phyloP scores from a whole-genome alignment of 2,113 vertebrate genomes.

The Hippocampus abdominalis region DNA sequence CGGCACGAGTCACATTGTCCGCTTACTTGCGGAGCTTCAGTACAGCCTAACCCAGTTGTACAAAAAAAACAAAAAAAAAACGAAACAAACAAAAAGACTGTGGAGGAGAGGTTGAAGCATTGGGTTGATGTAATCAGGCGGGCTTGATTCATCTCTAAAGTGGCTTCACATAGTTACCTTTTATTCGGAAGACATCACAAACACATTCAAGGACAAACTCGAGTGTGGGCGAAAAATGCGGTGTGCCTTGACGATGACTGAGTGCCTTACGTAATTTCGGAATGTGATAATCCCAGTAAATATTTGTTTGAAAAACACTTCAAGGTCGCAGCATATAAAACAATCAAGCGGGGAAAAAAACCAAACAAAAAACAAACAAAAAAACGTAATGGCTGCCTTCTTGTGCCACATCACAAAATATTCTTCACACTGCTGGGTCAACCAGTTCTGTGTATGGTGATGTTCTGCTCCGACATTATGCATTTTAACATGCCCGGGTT shows the following conservation, averaged over 20 bases:
- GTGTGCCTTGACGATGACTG: too few species aligned
- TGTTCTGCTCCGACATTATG: neutral
- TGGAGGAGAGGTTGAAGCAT: constrained; percentile 47
- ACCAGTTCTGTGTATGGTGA: neutral
- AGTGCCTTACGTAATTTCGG: too few species aligned
- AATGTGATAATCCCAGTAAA: too few species aligned
- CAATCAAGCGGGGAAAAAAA: too few species aligned
- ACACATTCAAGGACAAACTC: neutral
- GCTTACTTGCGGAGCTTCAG: constrained; percentile 40
- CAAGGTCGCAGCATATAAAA: too few species aligned
- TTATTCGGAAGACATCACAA: constrained; percentile 11
- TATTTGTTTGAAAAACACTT: too few species aligned
- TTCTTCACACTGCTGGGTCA: too few species aligned
- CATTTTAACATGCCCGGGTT: neutral
- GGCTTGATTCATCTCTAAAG: constrained; percentile 39
- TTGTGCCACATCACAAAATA: too few species aligned
- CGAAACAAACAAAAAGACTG: neutral
- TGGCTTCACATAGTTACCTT: constrained; percentile 49
- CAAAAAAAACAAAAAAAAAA: constrained; percentile 29
- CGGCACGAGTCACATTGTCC: constrained; percentile 62
- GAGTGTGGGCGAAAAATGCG: neutral
- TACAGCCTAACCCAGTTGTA: constrained; percentile 49
- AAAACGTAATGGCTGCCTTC: too few species aligned
- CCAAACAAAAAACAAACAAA: too few species aligned
- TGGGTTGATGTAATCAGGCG: constrained; percentile 45